Conservation (phyloP, 1,140 invertebrate genomes). For the Drosophila simulans region DNA sequence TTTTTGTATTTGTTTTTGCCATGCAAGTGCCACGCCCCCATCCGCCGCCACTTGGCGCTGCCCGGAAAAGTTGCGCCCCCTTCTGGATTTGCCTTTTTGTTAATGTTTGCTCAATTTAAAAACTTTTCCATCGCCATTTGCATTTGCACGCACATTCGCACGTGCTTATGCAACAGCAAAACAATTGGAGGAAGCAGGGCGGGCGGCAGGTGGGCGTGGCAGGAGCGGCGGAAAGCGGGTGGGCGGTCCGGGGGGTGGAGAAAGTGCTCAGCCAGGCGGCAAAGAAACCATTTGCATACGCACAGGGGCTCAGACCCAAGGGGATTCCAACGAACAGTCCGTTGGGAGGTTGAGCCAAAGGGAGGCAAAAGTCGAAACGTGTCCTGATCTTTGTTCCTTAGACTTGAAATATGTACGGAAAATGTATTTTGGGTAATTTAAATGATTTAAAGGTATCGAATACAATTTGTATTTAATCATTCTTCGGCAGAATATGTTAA, state of each 20-base stretch:
- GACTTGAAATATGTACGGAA: no score
- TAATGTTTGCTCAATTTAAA: slow-evolving; percentile 83
- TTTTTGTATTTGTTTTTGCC: slow-evolving; percentile 6
- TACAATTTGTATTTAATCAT: no score
- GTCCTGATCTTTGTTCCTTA: neutral
- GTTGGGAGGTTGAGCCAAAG: no score
- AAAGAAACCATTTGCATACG: slow-evolving; percentile 75
- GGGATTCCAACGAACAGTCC: slow-evolving; percentile 17
- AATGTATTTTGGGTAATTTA: neutral
- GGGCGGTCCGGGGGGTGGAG: neutral
- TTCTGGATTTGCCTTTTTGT: slow-evolving; percentile 58
- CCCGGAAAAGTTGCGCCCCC: slow-evolving; percentile 20
- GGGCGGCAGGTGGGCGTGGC: slow-evolving; percentile 6
- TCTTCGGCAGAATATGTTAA: neutral
- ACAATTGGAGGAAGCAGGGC: slow-evolving; percentile 10
- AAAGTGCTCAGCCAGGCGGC: slow-evolving; percentile 62
- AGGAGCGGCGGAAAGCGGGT: slow-evolving; percentile 8
- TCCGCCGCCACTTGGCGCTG: neutral
- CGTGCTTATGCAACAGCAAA: slow-evolving; percentile 66
- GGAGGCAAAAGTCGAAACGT: neutral
- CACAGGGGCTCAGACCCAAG: slow-evolving; percentile 50
- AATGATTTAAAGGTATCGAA: neutral
- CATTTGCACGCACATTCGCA: slow-evolving; percentile 80
- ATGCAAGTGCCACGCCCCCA: slow-evolving; percentile 23
- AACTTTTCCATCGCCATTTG: slow-evolving; percentile 81